Evolutionary conservation across 2,797 vertebrate genomes (phyloP).

Genomic region (Oreochromis mossambicus): DNA sequence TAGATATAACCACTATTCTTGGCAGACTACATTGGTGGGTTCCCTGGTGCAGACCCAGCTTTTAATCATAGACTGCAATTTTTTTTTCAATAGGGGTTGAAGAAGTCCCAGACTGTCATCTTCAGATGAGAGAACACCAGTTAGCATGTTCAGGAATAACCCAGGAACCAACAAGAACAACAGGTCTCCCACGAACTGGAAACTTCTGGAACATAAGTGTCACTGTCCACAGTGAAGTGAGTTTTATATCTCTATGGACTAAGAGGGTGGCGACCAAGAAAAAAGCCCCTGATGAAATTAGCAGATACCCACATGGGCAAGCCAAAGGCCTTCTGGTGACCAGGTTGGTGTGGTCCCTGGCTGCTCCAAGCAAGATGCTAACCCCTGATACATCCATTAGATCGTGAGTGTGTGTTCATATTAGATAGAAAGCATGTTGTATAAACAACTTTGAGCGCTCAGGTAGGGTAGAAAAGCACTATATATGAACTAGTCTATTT

Average conservation of each 20-base stretch:
- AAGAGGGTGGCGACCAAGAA: not conserved
- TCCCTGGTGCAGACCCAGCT: not conserved
- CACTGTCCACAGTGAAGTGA: not conserved
- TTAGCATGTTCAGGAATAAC: not conserved
- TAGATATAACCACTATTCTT: not conserved
- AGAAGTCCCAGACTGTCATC: not conserved
- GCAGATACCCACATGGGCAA: not conserved
- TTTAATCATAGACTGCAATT: not conserved
- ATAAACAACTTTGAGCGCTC: not conserved
- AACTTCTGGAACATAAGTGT: not conserved
- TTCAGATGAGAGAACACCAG: not conserved
- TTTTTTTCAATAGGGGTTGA: not conserved
- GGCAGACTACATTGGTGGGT: not conserved
- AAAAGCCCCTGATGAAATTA: not conserved
- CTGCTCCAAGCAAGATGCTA: not conserved
- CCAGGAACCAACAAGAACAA: not conserved
- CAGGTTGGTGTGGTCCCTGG: not conserved
- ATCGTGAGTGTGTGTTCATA: not conserved
- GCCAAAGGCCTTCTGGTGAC: accelerated
- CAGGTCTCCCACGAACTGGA: not conserved
- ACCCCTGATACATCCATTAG: not conserved
- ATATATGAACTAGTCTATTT: not conserved
- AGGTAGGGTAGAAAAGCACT: not conserved
- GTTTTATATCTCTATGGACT: not conserved
- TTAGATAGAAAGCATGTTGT: not conserved